These are phyloP conservation scores for Melierax canorus DNA, from an alignment of 2,113 vertebrate species.

Conservation along the genomic window DNA sequence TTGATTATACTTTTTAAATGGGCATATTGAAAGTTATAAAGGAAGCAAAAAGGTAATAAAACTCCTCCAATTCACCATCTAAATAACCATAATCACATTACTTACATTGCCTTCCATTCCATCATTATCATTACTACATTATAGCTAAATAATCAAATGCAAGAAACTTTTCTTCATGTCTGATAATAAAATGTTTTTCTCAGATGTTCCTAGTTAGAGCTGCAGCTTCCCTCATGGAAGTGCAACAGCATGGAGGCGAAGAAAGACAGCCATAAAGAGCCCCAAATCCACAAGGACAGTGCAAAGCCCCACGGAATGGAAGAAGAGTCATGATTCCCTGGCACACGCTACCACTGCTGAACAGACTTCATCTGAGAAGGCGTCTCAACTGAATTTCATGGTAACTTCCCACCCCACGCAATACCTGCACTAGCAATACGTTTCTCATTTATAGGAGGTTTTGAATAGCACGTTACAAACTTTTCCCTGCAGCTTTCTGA, in stretches of 20 bases:
- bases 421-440: neutral
- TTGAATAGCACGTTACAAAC: neutral
- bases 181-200: slow-evolving; percentile 38
- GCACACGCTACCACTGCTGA: neutral
- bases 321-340: neutral
- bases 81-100: slow-evolving; percentile 37
- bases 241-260: neutral
- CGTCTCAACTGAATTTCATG: neutral
- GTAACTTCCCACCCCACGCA: neutral
- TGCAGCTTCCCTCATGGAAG: slow-evolving; percentile 27
- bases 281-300: slow-evolving; percentile 23
- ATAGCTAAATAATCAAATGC: slow-evolving; percentile 44
- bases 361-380: neutral
- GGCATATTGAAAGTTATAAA: slow-evolving; percentile 11
- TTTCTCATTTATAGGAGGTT: slow-evolving; percentile 2
- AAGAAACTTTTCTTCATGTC: slow-evolving; percentile 48
- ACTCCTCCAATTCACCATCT: neutral
- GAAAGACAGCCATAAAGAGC: slow-evolving; percentile 9
- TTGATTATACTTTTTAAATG: slow-evolving; percentile 37
- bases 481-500: slow-evolving; percentile 37
- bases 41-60: slow-evolving; percentile 13
- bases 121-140: slow-evolving; percentile 39
- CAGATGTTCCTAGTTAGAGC: slow-evolving; percentile 27
- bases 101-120: slow-evolving; percentile 63
- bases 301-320: neutral